phyloP scores from a whole-genome alignment of 2,797 vertebrate genomes.

The Rhinichthys osculus region DNA sequence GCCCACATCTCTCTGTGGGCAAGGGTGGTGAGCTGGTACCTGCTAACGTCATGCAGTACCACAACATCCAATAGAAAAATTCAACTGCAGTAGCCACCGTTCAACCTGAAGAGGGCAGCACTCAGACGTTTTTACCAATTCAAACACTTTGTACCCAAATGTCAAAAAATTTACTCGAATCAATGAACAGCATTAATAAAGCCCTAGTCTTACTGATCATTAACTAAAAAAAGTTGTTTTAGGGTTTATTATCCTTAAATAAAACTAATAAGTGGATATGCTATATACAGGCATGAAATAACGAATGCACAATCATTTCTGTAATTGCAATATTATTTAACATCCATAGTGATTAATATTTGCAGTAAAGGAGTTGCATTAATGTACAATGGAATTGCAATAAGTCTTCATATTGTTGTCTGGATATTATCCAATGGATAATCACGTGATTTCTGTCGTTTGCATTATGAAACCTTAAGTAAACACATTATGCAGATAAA shows the following conservation, averaged over 20 bases:
- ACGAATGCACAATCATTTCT: neutral
- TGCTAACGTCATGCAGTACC: too few relatives aligned
- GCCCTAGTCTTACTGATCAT: too few relatives aligned
- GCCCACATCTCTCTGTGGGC: too few relatives aligned
- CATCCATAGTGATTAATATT: neutral
- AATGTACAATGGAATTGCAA: neutral
- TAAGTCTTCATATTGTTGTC: neutral
- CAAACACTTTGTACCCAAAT: too few relatives aligned
- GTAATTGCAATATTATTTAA: neutral
- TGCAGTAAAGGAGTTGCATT: neutral
- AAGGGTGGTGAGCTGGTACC: too few relatives aligned
- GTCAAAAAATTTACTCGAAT: too few relatives aligned
- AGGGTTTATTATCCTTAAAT: neutral
- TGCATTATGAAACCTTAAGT: neutral
- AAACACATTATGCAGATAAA: slow-evolving; percentile 22
- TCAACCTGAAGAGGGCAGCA: too few relatives aligned
- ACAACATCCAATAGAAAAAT: too few relatives aligned
- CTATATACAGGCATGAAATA: neutral
- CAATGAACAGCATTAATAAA: too few relatives aligned
- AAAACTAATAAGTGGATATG: neutral
- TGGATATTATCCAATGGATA: neutral
- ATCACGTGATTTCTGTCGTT: slow-evolving; percentile 2
- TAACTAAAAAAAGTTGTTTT: too few relatives aligned
- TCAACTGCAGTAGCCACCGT: too few relatives aligned
- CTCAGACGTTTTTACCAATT: too few relatives aligned